These are phyloP conservation scores for Melanogrammus aeglefinus DNA, from an alignment of 2,797 vertebrate genomes.

Conservation along the genomic window DNA sequence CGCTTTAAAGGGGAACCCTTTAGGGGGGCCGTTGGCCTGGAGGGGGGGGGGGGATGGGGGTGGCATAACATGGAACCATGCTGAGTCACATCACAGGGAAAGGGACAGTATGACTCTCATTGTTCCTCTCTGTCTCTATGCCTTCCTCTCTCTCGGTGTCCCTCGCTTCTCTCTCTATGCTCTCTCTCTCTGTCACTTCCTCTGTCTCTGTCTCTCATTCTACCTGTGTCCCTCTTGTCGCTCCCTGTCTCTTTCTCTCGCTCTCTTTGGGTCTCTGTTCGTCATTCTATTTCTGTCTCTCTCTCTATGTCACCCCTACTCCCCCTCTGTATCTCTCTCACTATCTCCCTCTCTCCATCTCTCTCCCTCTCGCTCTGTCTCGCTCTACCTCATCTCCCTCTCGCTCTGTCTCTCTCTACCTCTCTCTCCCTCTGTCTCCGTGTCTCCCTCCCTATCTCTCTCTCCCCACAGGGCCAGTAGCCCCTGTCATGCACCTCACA, in stretches of 20 bases:
- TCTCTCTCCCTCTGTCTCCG: not conserved
- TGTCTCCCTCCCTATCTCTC: conserved; percentile 35
- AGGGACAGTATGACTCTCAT: not conserved
- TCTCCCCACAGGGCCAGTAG: conserved; percentile 46
- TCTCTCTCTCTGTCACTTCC: not conserved
- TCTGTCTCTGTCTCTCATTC: not conserved
- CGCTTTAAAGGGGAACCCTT: not conserved
- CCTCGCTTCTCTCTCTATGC: not conserved
- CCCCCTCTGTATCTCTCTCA: not conserved
- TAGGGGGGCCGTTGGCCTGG: not conserved
- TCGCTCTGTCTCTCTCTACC: not conserved
- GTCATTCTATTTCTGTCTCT: not conserved
- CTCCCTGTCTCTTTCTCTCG: not conserved
- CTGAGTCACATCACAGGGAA: conserved; percentile 1
- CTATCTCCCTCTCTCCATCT: not conserved
- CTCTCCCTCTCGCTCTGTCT: not conserved
- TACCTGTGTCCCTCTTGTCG: too few species aligned
- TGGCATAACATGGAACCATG: not conserved
- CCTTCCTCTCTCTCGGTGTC: not conserved
- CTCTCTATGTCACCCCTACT: not conserved
- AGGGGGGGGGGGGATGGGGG: not conserved
- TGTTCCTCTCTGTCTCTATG: not conserved
- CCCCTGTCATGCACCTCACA: conserved; percentile 66
- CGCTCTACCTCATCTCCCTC: not conserved
- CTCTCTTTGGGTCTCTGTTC: not conserved